Evolutionary conservation across 2,888 invertebrate species (phyloP), one percentile per base, ranked within the genome.

Genomic region (Dolomedes plantarius): DNA sequence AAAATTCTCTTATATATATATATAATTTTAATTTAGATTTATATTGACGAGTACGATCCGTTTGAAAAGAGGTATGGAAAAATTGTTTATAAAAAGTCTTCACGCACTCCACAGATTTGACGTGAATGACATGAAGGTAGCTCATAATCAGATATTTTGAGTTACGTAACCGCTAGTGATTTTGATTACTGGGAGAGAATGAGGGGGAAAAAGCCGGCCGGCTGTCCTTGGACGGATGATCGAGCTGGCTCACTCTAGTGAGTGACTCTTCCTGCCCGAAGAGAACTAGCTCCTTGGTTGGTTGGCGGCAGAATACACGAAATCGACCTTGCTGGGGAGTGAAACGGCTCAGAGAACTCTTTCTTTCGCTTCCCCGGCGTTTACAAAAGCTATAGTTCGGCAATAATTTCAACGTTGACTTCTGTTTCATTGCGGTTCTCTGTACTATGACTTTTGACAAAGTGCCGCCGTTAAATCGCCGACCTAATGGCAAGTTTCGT

Each of bases 401-500:
- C 69, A 41, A 28, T 41, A 11, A 56, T 69, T 69, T 69, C 41
- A 27, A 41, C 69, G 69, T 69, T 69, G 69, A 27, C 69, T 41
- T 27, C 69, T 11, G 69, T 41, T 69, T 69, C 69, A 41, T 27
- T 27, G 69, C 69, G 39, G 69, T 69, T 69, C 23, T 23, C 19
- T 19, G 28, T 16, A 28, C n/a, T n/a, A 86, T 86, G 86, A 86
- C 86, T 41, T 86, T 79, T 71, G 86, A 86, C 36, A 86, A 79
- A 69, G 86, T 86, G 23, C 27, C 77, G 28, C 77, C 83, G 5
- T 39, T 85, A 27, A 72, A 62, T 23, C 72, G 83, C 0, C 83
- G 83, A 23, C 72, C 72, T 41, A 77, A 85, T n/a, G 83, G 77
- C 36, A 85, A 78, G 56, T 85, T 77, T 76, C 83, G 83, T n/a